Percentiles rank a stretch among this genome's conserved stretches.
Evolutionary conservation across 1,140 invertebrate species (phyloP).

Genomic region (Papilio xuthus): DNA sequence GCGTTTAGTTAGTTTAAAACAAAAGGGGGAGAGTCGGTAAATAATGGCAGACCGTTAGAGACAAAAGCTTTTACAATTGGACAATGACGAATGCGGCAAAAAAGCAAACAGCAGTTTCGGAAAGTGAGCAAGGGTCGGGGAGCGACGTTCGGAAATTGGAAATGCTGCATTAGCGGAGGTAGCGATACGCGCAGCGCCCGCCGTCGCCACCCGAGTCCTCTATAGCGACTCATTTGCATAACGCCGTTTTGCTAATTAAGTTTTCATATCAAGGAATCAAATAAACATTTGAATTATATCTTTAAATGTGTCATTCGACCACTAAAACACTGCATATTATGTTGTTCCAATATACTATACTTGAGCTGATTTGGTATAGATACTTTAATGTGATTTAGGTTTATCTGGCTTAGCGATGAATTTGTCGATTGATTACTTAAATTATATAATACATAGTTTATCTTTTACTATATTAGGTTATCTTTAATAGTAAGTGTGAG

Average conservation of each 20-base stretch:
- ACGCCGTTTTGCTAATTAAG: constrained; percentile 12
- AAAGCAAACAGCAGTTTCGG: constrained; percentile 63
- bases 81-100: constrained; percentile 74
- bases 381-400: no score
- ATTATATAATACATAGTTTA: neutral
- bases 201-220: constrained; percentile 41
- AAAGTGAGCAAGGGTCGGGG: constrained; percentile 48
- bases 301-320: neutral
- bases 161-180: constrained; percentile 65
- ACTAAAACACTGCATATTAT: neutral
- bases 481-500: neutral
- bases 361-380: no score
- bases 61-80: constrained; percentile 65
- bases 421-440: no score
- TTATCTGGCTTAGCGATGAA: no score
- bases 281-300: neutral
- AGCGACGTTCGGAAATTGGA: constrained; percentile 71
- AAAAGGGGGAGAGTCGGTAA: constrained; percentile 41
- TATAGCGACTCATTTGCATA: constrained; percentile 38
- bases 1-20: constrained; percentile 45
- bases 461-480: neutral
- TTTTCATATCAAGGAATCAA: constrained; percentile 28
- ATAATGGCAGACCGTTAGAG: constrained; percentile 49
- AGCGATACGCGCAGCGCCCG: constrained; percentile 61
- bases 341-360: neutral